phyloP scores from a whole-genome alignment of 1,140 invertebrate species.

The Apis florea region DNA sequence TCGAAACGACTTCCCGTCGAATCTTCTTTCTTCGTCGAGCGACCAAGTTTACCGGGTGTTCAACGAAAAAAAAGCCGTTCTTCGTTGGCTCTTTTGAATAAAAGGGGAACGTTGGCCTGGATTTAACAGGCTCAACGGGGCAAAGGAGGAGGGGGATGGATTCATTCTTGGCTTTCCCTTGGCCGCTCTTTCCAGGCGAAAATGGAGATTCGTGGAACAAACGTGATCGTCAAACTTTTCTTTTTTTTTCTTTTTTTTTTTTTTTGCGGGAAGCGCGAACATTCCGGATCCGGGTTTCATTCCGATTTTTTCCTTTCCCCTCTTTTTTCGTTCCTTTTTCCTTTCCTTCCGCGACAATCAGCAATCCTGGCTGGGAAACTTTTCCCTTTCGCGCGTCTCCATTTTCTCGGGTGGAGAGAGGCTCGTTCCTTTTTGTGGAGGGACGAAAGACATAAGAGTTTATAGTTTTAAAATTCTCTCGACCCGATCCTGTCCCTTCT shows the following conservation, averaged over 20 bases:
- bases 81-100: constrained; percentile 24
- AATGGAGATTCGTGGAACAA: constrained; percentile 24
- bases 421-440: neutral
- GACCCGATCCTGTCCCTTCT: no score
- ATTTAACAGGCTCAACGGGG: neutral
- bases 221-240: neutral
- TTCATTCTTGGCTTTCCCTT: constrained; percentile 10
- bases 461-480: no score
- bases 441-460: neutral
- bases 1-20: constrained; percentile 45
- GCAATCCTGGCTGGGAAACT: no score
- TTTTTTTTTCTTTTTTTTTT: neutral
- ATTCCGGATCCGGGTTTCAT: no score
- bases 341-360: neutral
- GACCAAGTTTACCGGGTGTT: constrained; percentile 32
- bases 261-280: no score
- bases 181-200: neutral
- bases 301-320: no score
- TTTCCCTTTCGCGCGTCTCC: no score
- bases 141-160: neutral
- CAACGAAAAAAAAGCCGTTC: constrained; percentile 18
- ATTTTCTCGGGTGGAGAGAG: no score
- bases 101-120: neutral
- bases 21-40: constrained; percentile 19
- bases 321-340: neutral